Evolutionary conservation across 2,113 vertebrate species (phyloP).

Genomic region (Peromyscus californicus): DNA sequence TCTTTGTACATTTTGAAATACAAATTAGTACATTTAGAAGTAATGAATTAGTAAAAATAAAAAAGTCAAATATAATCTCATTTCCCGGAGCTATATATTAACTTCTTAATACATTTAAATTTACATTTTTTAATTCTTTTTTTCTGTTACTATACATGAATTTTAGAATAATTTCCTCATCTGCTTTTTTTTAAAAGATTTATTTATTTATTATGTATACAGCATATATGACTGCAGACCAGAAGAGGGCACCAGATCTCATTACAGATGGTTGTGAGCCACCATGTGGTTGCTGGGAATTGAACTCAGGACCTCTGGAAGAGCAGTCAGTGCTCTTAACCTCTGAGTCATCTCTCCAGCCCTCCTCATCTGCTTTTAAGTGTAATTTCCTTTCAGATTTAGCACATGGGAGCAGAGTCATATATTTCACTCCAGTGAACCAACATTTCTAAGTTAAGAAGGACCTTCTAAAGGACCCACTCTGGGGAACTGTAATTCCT

Average conservation of each 20-base stretch:
- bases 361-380: slow-evolving; percentile 33
- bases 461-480: background rate
- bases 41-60: slow-evolving; percentile 32
- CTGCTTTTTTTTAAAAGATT: too few species aligned
- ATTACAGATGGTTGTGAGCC: too few species aligned
- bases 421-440: background rate
- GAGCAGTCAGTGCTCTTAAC: too few species aligned
- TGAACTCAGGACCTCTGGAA: too few species aligned
- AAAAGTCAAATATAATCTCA: slow-evolving; percentile 51
- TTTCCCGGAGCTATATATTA: slow-evolving; percentile 3
- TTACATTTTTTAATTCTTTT: background rate
- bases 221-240: too few species aligned
- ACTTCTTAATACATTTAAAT: slow-evolving; percentile 60
- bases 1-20: slow-evolving; percentile 11
- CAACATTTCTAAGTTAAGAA: background rate
- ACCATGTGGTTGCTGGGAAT: too few species aligned
- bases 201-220: too few species aligned
- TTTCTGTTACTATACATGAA: slow-evolving; percentile 3
- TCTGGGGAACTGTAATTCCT: background rate
- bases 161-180: slow-evolving; percentile 42
- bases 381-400: slow-evolving; percentile 30
- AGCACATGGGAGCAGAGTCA: background rate
- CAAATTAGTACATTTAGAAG: background rate
- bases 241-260: too few species aligned
- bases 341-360: too few species aligned